Conservation (phyloP, 2,797 vertebrate genomes). For the Danio kyathit region DNA sequence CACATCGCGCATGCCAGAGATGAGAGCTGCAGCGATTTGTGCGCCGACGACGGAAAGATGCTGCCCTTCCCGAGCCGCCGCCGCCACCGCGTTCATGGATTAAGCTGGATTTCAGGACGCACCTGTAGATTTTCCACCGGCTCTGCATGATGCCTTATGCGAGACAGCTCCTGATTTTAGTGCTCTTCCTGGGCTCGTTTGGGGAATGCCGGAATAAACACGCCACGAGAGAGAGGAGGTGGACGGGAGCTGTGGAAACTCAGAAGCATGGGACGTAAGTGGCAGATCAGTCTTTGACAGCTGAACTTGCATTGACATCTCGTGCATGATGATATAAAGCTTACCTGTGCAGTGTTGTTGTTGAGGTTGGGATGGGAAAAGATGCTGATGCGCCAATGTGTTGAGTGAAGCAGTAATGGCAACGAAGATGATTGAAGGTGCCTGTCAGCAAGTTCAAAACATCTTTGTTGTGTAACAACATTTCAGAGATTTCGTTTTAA, state of each 20-base stretch:
- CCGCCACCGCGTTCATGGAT: conserved; percentile 63
- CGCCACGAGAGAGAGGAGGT: conserved; percentile 82
- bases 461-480: too few species aligned
- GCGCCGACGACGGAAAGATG: conserved; percentile 57
- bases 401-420: conserved; percentile 12
- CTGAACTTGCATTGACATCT: conserved; percentile 2
- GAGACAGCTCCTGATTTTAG: conserved; percentile 79
- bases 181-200: conserved; percentile 82
- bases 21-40: not conserved
- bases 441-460: not conserved
- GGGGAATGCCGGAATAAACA: conserved; percentile 84
- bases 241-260: conserved; percentile 82
- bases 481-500: not conserved
- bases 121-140: conserved; percentile 68
- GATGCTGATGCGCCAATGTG: not conserved
- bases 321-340: not conserved
- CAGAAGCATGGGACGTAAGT: conserved; percentile 86
- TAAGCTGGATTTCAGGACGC: conserved; percentile 71
- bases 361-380: not conserved
- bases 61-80: conserved; percentile 72
- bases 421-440: not conserved
- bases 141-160: conserved; percentile 84
- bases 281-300: not conserved
- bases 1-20: conserved; percentile 51
- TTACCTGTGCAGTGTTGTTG: not conserved